Conservation (phyloP, 2,888 invertebrate genomes). For the Leucozona laternaria region DNA sequence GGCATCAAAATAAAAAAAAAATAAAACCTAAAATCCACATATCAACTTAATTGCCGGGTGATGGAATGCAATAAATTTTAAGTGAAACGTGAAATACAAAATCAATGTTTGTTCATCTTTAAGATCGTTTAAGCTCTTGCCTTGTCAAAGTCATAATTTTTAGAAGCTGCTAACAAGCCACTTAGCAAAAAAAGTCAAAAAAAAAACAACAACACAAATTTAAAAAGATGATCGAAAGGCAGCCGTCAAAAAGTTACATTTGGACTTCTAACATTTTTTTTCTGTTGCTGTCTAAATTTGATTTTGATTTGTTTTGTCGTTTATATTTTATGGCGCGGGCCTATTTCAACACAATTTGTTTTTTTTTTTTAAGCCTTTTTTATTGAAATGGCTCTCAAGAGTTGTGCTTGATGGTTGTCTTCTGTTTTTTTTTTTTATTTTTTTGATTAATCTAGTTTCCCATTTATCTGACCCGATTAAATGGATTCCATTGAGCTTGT, state of each 20-base stretch:
- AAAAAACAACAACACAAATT: not conserved
- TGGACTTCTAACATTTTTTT: conserved; percentile 19
- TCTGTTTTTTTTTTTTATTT: not conserved
- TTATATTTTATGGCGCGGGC: conserved; percentile 10
- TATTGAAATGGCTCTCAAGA: conserved; percentile 1
- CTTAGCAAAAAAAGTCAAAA: conserved; percentile 19
- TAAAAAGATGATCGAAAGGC: conserved; percentile 32
- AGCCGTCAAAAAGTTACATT: conserved; percentile 24
- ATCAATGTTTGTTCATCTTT: conserved; percentile 55
- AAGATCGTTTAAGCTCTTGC: conserved; percentile 12
- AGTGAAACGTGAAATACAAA: conserved; percentile 51
- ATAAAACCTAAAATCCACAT: conserved; percentile 40
- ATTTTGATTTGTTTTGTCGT: conserved; percentile 12
- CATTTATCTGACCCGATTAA: conserved; percentile 36
- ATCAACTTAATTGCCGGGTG: conserved; percentile 51
- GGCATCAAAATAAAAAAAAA: conserved; percentile 9
- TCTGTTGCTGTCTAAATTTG: conserved; percentile 20
- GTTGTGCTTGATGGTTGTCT: conserved; percentile 1
- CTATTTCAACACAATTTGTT: conserved; percentile 22
- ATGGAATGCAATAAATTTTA: conserved; percentile 57
- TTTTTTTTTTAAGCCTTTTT: not conserved
- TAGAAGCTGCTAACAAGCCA: conserved; percentile 54
- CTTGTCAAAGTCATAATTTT: conserved; percentile 50
- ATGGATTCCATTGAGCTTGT: conserved; percentile 47
- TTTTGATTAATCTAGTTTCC: conserved; percentile 51